phyloP scores from a whole-genome alignment of 2,888 invertebrate genomes.

The Euspilapteryx auroguttella region DNA sequence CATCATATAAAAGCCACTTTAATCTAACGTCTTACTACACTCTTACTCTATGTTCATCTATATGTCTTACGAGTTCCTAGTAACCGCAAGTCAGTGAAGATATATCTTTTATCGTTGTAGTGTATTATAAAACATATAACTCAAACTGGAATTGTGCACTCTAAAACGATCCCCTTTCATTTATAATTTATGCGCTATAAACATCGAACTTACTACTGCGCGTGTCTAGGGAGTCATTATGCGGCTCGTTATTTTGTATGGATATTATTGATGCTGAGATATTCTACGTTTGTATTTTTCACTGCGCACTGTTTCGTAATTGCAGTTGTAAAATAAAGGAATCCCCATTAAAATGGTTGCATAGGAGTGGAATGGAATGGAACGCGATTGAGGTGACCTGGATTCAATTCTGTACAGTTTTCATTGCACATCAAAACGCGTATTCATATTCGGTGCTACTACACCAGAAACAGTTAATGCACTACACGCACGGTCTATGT shows the following conservation, averaged over 20 bases:
- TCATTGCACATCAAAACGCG: no score
- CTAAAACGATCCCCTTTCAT: constrained; percentile 19
- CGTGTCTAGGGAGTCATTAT: constrained; percentile 20
- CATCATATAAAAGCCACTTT: background rate
- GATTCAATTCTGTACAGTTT: no score
- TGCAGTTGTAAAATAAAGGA: background rate
- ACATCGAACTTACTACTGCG: constrained; percentile 18
- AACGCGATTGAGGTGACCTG: no score
- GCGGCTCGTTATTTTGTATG: background rate
- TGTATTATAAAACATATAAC: constrained; percentile 4
- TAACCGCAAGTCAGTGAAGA: no score
- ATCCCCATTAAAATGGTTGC: background rate
- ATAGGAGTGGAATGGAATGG: no score
- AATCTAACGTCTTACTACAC: no score
- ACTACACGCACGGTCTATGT: no score
- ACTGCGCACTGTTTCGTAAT: constrained; percentile 8
- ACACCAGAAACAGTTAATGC: no score
- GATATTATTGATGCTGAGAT: background rate
- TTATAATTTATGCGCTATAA: constrained; percentile 29
- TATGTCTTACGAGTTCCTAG: no score
- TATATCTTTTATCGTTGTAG: no score
- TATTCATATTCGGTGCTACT: no score
- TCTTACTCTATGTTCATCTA: no score
- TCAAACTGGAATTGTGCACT: background rate
- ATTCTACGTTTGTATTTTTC: constrained; percentile 1